These are phyloP conservation scores for Latheticus oryzae DNA, from an alignment of 2,888 invertebrate species.

Conservation along the genomic window DNA sequence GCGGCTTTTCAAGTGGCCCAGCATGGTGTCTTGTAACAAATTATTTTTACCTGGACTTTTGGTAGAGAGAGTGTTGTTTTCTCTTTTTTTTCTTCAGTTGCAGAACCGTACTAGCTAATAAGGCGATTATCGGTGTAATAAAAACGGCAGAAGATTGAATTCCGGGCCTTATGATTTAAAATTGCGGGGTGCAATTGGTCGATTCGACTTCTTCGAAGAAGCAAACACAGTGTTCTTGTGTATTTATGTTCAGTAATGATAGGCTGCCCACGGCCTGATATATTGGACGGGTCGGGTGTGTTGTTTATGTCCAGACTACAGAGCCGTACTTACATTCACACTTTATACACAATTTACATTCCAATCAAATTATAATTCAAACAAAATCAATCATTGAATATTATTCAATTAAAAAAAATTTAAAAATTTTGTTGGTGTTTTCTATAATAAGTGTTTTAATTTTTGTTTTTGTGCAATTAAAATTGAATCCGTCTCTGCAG, in stretches of 20 bases:
- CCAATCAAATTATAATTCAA: no score
- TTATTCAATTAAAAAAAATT: no score
- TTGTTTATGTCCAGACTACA: slow-evolving; percentile 58
- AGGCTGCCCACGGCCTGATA: slow-evolving; percentile 63
- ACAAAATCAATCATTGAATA: no score
- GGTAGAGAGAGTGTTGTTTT: slow-evolving; percentile 29
- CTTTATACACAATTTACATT: no score
- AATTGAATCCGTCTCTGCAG: slow-evolving; percentile 35
- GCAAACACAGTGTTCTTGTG: slow-evolving; percentile 55
- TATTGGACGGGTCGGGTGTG: slow-evolving; percentile 61
- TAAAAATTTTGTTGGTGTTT: no score
- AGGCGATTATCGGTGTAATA: slow-evolving; percentile 50
- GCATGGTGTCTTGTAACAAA: slow-evolving; percentile 57
- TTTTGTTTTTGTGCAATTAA: no score
- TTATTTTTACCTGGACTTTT: slow-evolving; percentile 60
- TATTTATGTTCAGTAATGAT: slow-evolving; percentile 65
- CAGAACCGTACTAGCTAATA: slow-evolving; percentile 39
- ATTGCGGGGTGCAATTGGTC: slow-evolving; percentile 47
- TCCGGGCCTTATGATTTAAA: slow-evolving; percentile 51
- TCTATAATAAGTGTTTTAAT: no score
- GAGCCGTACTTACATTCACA: slow-evolving; percentile 37
- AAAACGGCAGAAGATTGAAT: slow-evolving; percentile 51
- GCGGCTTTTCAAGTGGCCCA: slow-evolving; percentile 51
- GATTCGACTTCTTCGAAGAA: slow-evolving; percentile 52
- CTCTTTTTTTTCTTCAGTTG: slow-evolving; percentile 38